These are phyloP conservation scores for Percopsis omiscomaycus DNA, from an alignment of 2,797 vertebrate species.

Conservation along the genomic window DNA sequence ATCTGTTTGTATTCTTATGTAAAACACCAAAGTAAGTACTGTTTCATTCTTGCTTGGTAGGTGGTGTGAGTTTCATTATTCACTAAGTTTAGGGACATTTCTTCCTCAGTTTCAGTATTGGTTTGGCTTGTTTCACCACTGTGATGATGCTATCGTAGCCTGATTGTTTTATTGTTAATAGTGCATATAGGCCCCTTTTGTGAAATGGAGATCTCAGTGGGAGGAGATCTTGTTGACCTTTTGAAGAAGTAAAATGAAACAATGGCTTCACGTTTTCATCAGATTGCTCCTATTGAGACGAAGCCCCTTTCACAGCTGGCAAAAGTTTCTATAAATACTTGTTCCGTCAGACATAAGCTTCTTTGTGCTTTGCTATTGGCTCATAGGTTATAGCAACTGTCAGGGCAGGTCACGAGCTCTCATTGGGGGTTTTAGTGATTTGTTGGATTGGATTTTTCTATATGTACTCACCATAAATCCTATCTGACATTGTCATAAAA, in stretches of 20 bases:
- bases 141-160: conserved; percentile 12
- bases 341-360: conserved; percentile 29
- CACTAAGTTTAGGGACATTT: not conserved
- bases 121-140: not conserved
- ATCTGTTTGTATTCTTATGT: too few species aligned
- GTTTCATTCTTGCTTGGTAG: too few species aligned
- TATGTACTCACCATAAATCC: too few species aligned
- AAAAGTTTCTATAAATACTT: conserved; percentile 61
- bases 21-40: too few species aligned
- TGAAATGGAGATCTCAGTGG: not conserved
- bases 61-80: not conserved
- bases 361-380: conserved; percentile 21
- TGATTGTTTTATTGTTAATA: conserved; percentile 17
- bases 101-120: conserved; percentile 2
- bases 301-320: conserved; percentile 37
- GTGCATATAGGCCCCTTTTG: conserved; percentile 11
- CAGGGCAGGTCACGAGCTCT: conserved; percentile 10
- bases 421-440: not conserved
- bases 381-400: conserved; percentile 33
- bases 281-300: conserved; percentile 18
- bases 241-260: conserved; percentile 18
- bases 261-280: conserved; percentile 18
- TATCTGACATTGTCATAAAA: too few species aligned
- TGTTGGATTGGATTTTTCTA: not conserved
- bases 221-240: not conserved